phyloP scores from a whole-genome alignment of 2,888 invertebrate species.

The Fragum sueziense region DNA sequence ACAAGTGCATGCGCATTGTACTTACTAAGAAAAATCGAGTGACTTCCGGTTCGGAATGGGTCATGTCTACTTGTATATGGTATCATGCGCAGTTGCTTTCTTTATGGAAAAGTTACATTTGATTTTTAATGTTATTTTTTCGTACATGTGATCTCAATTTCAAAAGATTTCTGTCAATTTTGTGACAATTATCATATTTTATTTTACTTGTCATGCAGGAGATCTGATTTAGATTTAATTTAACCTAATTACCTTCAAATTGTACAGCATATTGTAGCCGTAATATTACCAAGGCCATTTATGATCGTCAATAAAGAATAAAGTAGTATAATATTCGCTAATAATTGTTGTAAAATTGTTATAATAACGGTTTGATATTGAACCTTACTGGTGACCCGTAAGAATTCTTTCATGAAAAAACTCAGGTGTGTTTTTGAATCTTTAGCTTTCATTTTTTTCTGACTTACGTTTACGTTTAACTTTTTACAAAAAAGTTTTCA shows the following conservation, averaged over 20 bases:
- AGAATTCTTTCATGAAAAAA: no score
- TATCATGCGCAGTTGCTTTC: no score
- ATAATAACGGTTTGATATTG: background rate
- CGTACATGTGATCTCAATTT: background rate
- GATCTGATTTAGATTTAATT: constrained; percentile 14
- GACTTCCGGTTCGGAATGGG: no score
- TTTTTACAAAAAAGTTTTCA: no score
- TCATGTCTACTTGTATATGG: no score
- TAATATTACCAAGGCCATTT: constrained; percentile 2
- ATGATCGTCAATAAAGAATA: constrained; percentile 1
- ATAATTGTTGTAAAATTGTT: constrained; percentile 7
- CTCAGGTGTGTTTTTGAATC: no score
- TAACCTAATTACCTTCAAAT: background rate
- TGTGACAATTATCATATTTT: background rate
- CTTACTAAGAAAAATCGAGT: no score
- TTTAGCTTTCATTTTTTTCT: no score
- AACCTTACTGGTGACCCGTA: background rate
- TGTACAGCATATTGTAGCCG: background rate
- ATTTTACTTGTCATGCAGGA: background rate
- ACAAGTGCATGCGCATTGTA: no score
- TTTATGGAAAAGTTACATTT: no score
- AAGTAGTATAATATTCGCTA: background rate
- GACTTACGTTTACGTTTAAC: no score
- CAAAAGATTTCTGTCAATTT: background rate
- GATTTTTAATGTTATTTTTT: no score